A percentile compares a stretch with the other conserved stretches of the same genome.
phyloP scores from a whole-genome alignment of 2,888 invertebrate genomes.

The Caenorhabditis sp. region DNA sequence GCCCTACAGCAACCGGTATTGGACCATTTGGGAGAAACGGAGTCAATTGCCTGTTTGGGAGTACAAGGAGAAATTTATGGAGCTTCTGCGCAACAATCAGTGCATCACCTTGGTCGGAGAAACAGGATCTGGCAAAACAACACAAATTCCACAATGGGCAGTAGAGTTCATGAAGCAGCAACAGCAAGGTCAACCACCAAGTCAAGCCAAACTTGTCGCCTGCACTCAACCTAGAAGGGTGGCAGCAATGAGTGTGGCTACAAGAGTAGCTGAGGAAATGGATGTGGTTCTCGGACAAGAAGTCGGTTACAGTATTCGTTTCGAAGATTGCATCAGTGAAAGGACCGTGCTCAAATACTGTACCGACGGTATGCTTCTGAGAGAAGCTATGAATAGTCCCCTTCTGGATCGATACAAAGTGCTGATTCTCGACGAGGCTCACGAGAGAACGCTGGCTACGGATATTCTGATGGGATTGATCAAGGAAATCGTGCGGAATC shows the following conservation, averaged over 20 bases:
- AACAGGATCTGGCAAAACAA: constrained; percentile 99
- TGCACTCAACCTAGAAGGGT: constrained; percentile 98
- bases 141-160: constrained; percentile 96
- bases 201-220: constrained; percentile 89
- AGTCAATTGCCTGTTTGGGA: constrained; percentile 97
- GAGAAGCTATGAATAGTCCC: constrained; percentile 99
- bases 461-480: constrained; percentile 98
- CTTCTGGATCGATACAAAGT: constrained; percentile 97
- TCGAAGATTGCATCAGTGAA: constrained; percentile 97
- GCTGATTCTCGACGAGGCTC: constrained; percentile 97
- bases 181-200: constrained; percentile 80
- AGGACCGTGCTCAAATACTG: constrained; percentile 92
- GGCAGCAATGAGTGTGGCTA: constrained; percentile 99
- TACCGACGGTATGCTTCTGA: constrained; percentile 90
- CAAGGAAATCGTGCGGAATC: constrained; percentile 93
- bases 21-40: constrained; percentile 92
- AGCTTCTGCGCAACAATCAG: constrained; percentile 93
- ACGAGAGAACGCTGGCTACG: constrained; percentile 97
- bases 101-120: constrained; percentile 91
- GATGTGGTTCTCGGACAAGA: constrained; percentile 94
- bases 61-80: constrained; percentile 95
- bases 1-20: constrained; percentile 92
- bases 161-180: constrained; percentile 83
- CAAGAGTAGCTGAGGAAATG: constrained; percentile 99
- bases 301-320: constrained; percentile 97